phyloP scores from a whole-genome alignment of 2,888 invertebrate species.

The Cheiracanthium punctorium region DNA sequence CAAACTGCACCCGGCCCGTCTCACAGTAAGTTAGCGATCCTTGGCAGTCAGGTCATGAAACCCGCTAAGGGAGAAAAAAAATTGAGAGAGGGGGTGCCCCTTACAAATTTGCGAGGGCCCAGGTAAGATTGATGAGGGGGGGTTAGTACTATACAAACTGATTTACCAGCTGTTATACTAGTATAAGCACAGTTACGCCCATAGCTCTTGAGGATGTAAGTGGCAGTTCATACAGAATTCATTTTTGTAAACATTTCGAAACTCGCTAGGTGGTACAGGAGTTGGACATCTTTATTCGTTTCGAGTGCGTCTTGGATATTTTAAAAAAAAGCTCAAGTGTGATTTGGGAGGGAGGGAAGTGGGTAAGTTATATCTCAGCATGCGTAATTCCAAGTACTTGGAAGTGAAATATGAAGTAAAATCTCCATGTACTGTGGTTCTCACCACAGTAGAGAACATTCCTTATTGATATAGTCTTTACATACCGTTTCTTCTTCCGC shows the following conservation, averaged over 20 bases:
- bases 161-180: slow-evolving; percentile 67
- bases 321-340: too few species aligned
- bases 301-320: too few species aligned
- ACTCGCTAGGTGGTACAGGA: slow-evolving; percentile 18
- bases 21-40: slow-evolving; percentile 8
- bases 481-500: too few species aligned
- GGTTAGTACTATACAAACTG: slow-evolving; percentile 45
- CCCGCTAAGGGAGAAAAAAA: too few species aligned
- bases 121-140: slow-evolving; percentile 14
- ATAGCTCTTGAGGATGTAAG: background rate
- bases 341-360: too few species aligned
- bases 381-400: too few species aligned
- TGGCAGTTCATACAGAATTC: background rate
- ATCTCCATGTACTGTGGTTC: too few species aligned
- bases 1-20: background rate
- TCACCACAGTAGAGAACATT: too few species aligned
- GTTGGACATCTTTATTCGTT: slow-evolving; percentile 19
- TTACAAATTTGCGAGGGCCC: slow-evolving; percentile 39
- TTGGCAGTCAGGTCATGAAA: slow-evolving; percentile 34
- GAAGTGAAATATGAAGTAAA: too few species aligned
- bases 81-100: slow-evolving; percentile 15
- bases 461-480: too few species aligned
- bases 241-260: slow-evolving; percentile 44
- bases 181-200: slow-evolving; percentile 37
- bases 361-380: too few species aligned